phyloP scores from a whole-genome alignment of 2,888 invertebrate species.

The Heliconius ismenius region DNA sequence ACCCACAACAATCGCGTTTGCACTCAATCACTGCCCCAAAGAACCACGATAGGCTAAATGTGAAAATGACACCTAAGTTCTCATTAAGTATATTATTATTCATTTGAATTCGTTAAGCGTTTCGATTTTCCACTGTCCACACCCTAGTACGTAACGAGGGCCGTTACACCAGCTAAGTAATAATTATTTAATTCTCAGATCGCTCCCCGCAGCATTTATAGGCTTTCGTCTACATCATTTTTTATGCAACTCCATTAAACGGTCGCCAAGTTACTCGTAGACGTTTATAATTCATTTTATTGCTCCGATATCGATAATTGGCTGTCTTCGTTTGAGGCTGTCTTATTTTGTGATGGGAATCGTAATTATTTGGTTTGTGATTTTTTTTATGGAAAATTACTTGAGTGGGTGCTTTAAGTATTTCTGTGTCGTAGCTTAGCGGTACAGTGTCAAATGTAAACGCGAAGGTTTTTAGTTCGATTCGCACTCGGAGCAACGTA shows the following conservation, averaged over 20 bases:
- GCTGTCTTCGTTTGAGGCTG: constrained; percentile 2
- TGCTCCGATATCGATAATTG: constrained; percentile 21
- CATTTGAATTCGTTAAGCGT: neutral
- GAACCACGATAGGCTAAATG: neutral
- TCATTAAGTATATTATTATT: neutral
- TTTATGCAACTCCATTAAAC: constrained; percentile 41
- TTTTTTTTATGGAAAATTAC: neutral
- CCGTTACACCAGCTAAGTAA: constrained; percentile 24
- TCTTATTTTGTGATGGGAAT: constrained; percentile 19
- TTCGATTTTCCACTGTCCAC: constrained; percentile 3
- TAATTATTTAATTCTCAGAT: constrained; percentile 38
- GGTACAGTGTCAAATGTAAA: neutral
- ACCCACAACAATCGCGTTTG: neutral
- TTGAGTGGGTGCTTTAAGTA: neutral
- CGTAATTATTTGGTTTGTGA: neutral
- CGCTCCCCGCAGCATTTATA: constrained; percentile 30
- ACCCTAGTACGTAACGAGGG: constrained; percentile 6
- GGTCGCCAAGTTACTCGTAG: constrained; percentile 15
- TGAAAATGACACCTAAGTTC: neutral
- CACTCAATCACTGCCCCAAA: neutral
- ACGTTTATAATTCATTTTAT: constrained; percentile 27
- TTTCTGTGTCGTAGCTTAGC: neutral
- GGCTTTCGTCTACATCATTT: constrained; percentile 36
- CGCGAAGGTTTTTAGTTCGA: neutral
- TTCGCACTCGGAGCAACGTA: neutral